These are phyloP conservation scores for Radopholus similis DNA, from an alignment of 1,140 invertebrate species.

Conservation along the genomic window DNA sequence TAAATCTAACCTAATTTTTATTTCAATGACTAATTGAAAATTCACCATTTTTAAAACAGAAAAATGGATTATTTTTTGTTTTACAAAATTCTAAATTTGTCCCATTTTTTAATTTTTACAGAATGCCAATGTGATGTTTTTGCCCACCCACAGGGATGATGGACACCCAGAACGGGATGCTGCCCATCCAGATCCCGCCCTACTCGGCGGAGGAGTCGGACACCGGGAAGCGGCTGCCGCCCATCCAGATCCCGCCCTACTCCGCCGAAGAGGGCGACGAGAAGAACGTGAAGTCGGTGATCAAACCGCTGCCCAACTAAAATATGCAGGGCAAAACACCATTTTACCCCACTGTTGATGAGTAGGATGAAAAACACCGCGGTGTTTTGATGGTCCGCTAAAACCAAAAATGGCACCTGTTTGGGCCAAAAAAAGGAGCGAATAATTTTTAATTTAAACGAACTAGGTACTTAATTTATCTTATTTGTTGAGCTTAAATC, in stretches of 20 bases:
- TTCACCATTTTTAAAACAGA: not conserved
- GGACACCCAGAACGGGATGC: not conserved
- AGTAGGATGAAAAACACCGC: no score
- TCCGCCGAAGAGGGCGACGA: conserved; percentile 7
- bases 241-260: conserved; percentile 10
- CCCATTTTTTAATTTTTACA: no score
- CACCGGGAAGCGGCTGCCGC: not conserved
- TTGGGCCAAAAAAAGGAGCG: no score
- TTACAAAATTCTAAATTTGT: not conserved
- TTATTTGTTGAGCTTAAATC: no score
- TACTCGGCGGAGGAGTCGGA: conserved; percentile 14
- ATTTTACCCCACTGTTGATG: no score
- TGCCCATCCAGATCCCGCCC: conserved; percentile 13
- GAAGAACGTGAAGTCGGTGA: conserved; percentile 11
- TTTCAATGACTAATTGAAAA: not conserved
- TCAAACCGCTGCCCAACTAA: conserved; percentile 9
- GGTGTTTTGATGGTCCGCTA: no score
- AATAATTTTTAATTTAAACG: no score
- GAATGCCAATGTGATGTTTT: no score
- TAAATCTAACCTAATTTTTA: not conserved
- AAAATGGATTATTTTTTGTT: not conserved
- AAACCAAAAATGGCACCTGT: no score
- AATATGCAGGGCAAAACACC: no score
- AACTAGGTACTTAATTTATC: no score
- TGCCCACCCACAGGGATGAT: no score